These are phyloP conservation scores for Channallabes apus DNA, from an alignment of 2,797 vertebrate species.

Conservation along the genomic window DNA sequence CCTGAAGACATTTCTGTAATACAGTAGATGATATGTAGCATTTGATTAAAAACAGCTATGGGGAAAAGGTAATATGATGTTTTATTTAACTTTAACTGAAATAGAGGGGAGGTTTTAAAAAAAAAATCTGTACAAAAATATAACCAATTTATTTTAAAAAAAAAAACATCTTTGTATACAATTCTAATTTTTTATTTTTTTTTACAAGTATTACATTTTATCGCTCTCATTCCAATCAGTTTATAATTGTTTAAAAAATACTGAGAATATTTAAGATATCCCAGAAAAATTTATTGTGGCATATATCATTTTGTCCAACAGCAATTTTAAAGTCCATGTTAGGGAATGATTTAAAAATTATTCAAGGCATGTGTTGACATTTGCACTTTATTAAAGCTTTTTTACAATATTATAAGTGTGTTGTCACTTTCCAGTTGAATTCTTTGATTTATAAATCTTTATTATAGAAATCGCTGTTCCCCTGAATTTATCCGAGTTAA, in stretches of 20 bases:
- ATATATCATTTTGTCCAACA: background rate
- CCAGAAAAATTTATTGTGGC: background rate
- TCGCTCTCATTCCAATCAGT: background rate
- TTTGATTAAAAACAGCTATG: background rate
- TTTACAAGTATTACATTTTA: background rate
- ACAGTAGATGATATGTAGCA: background rate
- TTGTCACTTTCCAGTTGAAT: background rate
- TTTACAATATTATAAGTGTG: background rate
- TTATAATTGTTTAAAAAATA: background rate
- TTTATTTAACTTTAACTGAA: background rate
- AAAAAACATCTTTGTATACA: too few species aligned
- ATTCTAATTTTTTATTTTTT: background rate
- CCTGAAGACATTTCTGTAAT: background rate
- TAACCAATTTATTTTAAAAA: background rate
- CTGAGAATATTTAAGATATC: background rate
- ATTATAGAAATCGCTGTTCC: background rate
- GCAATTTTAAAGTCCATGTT: background rate
- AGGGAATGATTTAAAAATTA: background rate
- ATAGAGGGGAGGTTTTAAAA: background rate
- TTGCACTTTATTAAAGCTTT: background rate
- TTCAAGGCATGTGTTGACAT: background rate
- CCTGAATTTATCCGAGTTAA: background rate
- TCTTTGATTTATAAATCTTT: constrained; percentile 9
- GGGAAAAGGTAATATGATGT: background rate
- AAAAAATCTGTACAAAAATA: background rate